Conservation (phyloP, 2,888 invertebrate genomes). For the Rhingia campestris region DNA sequence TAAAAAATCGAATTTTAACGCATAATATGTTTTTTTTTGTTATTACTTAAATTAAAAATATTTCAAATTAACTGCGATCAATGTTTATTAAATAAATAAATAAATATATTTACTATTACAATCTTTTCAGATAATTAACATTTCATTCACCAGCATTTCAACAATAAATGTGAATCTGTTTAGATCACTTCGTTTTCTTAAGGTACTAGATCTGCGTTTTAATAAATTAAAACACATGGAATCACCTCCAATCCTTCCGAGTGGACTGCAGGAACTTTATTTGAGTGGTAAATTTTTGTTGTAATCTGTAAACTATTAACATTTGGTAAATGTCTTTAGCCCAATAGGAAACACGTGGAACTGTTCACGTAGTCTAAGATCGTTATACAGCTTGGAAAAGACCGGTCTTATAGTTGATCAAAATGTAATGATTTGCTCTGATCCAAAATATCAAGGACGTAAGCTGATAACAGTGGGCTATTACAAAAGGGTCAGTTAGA, state of each 20-base stretch:
- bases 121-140: slow-evolving; percentile 79
- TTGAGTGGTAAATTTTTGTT: slow-evolving; percentile 78
- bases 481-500: slow-evolving; percentile 79
- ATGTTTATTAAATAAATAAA: too few species aligned
- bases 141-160: slow-evolving; percentile 81
- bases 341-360: slow-evolving; percentile 81
- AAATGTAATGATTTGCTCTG: slow-evolving; percentile 79
- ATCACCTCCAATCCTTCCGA: slow-evolving; percentile 78
- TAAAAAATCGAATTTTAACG: too few species aligned
- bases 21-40: too few species aligned
- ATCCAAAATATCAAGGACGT: slow-evolving; percentile 80
- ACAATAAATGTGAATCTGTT: slow-evolving; percentile 80
- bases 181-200: slow-evolving; percentile 78
- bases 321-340: slow-evolving; percentile 66
- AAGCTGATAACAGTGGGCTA: slow-evolving; percentile 80
- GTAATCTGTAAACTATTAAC: neutral
- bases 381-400: slow-evolving; percentile 80
- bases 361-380: slow-evolving; percentile 81
- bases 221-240: slow-evolving; percentile 81
- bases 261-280: slow-evolving; percentile 78
- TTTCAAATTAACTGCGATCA: too few species aligned
- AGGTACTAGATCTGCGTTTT: slow-evolving; percentile 81
- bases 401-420: slow-evolving; percentile 79
- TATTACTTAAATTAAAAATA: too few species aligned
- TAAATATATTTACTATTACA: neutral